Evolutionary conservation across 2,888 invertebrate genomes (phyloP).

Genomic region (Mimachlamys varia): DNA sequence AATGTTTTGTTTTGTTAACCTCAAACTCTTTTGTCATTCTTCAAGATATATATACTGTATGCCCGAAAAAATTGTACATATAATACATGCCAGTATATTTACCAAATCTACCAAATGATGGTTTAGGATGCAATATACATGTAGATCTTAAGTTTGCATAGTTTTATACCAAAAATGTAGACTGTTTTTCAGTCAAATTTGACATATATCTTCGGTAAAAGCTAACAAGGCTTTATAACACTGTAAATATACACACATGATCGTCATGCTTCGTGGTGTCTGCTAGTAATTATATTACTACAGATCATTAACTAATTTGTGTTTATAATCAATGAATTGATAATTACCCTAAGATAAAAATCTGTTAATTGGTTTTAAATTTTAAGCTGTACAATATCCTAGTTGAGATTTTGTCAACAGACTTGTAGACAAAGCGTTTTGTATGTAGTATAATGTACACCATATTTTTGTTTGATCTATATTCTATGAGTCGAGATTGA

Average conservation of each 20-base stretch:
- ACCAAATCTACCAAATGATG: too few relatives aligned
- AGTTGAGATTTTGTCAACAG: slow-evolving; percentile 12
- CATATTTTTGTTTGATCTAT: background rate
- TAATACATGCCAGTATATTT: too few relatives aligned
- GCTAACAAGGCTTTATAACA: background rate
- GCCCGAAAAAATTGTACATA: too few relatives aligned
- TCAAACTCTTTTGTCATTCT: background rate
- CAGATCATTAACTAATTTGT: background rate
- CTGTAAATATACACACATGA: background rate
- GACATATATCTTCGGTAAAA: background rate
- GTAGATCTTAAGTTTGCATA: too few relatives aligned
- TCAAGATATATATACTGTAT: background rate
- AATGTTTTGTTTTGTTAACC: background rate
- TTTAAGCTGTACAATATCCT: background rate
- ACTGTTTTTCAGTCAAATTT: too few relatives aligned
- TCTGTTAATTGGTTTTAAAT: slow-evolving; percentile 29
- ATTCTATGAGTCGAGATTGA: background rate
- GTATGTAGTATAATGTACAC: background rate
- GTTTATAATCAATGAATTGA: slow-evolving; percentile 12
- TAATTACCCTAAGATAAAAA: background rate
- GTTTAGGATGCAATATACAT: too few relatives aligned
- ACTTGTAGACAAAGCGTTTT: background rate
- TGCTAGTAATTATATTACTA: slow-evolving; percentile 1
- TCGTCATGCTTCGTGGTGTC: background rate
- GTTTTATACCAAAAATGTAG: too few relatives aligned